Percentiles rank a stretch among this genome's conserved stretches.
Evolutionary conservation across 2,113 vertebrate genomes (phyloP).

Genomic region (Ctenomys sociabilis): DNA sequence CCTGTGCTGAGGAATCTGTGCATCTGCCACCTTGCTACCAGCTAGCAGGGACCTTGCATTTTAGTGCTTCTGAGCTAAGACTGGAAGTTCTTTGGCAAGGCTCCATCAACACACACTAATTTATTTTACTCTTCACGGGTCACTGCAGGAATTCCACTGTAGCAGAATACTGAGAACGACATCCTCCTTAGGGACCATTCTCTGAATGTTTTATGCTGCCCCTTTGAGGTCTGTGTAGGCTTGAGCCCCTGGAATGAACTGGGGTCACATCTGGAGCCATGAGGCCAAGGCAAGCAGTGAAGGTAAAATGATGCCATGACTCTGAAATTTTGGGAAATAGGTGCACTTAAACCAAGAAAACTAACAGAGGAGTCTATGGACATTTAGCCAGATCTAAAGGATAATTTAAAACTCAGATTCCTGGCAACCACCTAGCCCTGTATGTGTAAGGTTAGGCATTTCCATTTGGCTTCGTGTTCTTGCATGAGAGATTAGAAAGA

Average conservation of each 20-base stretch:
- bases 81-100: constrained; percentile 10
- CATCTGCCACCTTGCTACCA: not conserved
- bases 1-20: not conserved
- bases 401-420: constrained; percentile 27
- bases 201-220: not conserved
- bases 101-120: not conserved
- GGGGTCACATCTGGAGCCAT: not conserved
- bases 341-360: not conserved
- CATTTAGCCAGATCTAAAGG: not conserved
- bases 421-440: not conserved
- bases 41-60: not conserved
- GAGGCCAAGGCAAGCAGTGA: not conserved
- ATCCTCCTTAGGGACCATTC: not conserved
- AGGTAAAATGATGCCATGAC: not conserved
- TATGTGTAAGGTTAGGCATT: not conserved
- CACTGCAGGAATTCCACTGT: not conserved
- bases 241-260: not conserved
- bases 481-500: not conserved
- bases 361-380: not conserved
- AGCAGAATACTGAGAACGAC: not conserved
- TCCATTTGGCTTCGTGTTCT: not conserved
- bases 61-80: constrained; percentile 15
- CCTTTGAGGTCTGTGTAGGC: not conserved
- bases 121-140: not conserved
- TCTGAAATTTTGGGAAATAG: constrained; percentile 52